Conservation (phyloP, 1,140 invertebrate genomes). For the Bactericera cockerelli region DNA sequence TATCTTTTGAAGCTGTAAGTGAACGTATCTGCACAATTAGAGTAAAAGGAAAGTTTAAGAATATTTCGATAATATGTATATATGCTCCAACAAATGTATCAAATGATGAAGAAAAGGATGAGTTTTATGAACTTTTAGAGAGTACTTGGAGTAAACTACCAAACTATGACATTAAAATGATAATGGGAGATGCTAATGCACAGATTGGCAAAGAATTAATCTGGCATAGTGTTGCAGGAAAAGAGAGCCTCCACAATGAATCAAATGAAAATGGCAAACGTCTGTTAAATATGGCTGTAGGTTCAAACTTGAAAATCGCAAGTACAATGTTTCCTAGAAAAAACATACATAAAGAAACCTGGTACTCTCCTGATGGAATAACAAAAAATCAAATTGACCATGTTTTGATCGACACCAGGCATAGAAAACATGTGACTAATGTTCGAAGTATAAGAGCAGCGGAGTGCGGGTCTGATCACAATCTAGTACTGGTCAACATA, state of each 20-base stretch:
- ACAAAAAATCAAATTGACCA: constrained; percentile 20
- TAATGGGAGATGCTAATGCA: constrained; percentile 18
- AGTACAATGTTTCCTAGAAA: constrained; percentile 16
- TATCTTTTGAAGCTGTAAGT: constrained; percentile 12
- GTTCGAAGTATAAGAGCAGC: constrained; percentile 16
- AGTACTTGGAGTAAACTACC: neutral
- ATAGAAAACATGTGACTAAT: constrained; percentile 4
- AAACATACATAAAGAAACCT: constrained; percentile 20
- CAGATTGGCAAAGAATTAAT: constrained; percentile 14
- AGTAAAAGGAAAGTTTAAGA: neutral
- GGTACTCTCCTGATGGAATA: constrained; percentile 17
- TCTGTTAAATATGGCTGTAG: neutral
- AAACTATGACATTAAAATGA: constrained; percentile 15
- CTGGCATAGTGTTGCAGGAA: neutral
- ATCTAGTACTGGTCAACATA: constrained; percentile 11
- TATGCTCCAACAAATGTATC: neutral
- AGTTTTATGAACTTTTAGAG: constrained; percentile 7
- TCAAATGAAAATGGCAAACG: constrained; percentile 7
- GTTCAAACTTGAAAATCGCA: neutral
- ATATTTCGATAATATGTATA: constrained; percentile 1
- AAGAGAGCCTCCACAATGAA: constrained; percentile 1
- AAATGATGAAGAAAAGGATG: constrained; percentile 9
- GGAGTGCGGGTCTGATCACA: constrained; percentile 15
- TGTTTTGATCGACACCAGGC: constrained; percentile 15
- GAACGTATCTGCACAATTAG: constrained; percentile 3